These are phyloP conservation scores for Oreocharis arfaki DNA, from an alignment of 2,113 vertebrate genomes.

Conservation along the genomic window DNA sequence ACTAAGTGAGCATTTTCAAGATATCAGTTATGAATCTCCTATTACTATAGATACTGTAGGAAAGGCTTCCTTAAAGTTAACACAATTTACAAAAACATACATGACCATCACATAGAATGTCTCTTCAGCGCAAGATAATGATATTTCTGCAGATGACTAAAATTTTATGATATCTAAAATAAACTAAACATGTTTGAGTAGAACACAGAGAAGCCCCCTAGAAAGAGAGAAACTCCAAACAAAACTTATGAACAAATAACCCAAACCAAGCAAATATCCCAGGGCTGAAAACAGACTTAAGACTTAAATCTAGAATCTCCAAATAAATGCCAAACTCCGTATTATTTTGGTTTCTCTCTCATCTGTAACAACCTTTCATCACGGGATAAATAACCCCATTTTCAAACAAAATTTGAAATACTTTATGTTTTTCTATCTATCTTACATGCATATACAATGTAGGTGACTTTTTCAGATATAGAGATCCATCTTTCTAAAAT, in stretches of 20 bases:
- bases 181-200: not conserved
- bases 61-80: not conserved
- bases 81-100: not conserved
- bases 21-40: rapidly evolving
- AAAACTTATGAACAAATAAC: not conserved
- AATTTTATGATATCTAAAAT: not conserved
- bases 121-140: not conserved
- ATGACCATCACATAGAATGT: not conserved
- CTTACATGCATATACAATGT: not conserved
- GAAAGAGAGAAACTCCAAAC: not conserved
- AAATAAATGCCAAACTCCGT: not conserved
- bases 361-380: not conserved
- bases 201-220: not conserved
- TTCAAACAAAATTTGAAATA: not conserved
- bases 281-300: not conserved
- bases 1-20: not conserved
- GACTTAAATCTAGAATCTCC: not conserved
- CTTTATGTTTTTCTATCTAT: not conserved
- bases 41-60: not conserved
- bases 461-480: not conserved
- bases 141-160: not conserved
- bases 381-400: not conserved
- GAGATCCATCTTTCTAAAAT: not conserved
- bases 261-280: not conserved
- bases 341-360: not conserved